Evolutionary conservation across 2,113 vertebrate genomes (phyloP), one percentile per base, ranked within the genome.

Genomic region (Reinhardtius hippoglossoides): DNA sequence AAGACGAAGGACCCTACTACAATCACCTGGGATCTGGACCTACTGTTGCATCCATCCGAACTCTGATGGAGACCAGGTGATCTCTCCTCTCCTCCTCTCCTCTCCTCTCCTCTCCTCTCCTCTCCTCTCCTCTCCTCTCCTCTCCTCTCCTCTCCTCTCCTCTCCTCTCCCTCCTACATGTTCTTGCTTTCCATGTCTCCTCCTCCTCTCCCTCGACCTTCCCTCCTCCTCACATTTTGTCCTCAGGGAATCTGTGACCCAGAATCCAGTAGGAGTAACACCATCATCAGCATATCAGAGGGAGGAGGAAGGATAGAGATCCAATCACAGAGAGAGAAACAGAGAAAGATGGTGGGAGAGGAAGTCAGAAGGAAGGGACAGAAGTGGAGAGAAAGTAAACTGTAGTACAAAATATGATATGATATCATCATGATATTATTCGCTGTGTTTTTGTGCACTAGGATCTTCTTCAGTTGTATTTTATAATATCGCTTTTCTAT

Each of bases 1-100:
- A 98, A 93, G 98, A 99, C 2, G 98, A 99, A 92, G 98, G 98
- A 21, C 98, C 98, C 0, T 99, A 99, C 83, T 99, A 99, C 89
- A 99, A 97, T 79, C 98, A 99, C 91, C 93, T 99, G 91, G 98
- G 98, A 88, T 96, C 97, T 2, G 98, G 97, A 83, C 98, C 97
- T 74, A 97, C 95, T 0, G 95, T 99, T 24, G 95, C 96, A 3
- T 97, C 98, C 75, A 95, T 99, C 92, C 91, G 98, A 93, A 94
- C 95, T 73, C 95, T 98, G 89, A 99, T 99, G 98, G 98, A 99
- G 86, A 94, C 93, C 14, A 92, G 94, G 94, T 95, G 81, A 87
- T 81, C 21, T 20, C 27, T 56, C 14, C 20, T 46, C 15, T 42
- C 21, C 12, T 37, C 55, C n/a, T n/a, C n/a, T 57, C n/a, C 18